These are phyloP conservation scores for Poeciliopsis prolifica DNA, from an alignment of 2,113 vertebrate species.

Conservation along the genomic window DNA sequence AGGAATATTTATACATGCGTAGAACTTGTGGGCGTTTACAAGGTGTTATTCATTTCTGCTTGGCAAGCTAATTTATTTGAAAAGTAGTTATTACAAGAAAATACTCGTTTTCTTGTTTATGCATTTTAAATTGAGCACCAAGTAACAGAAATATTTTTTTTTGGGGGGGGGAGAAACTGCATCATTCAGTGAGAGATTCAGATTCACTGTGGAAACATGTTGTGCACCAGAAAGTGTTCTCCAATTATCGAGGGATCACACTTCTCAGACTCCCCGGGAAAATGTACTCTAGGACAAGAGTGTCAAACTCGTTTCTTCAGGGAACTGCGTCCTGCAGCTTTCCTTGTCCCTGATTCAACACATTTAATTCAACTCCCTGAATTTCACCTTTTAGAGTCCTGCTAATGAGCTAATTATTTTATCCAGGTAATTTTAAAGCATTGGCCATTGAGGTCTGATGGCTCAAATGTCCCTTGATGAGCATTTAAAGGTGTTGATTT, in stretches of 20 bases:
- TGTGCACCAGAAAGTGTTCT: background rate
- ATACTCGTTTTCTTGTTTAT: background rate
- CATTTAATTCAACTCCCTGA: no score
- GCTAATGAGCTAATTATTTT: no score
- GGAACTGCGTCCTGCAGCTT: no score
- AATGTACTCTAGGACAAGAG: no score
- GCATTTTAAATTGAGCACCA: background rate
- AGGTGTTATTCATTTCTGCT: background rate
- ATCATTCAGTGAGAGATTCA: background rate
- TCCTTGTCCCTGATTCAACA: no score
- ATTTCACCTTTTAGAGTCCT: no score
- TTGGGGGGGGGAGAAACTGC: background rate
- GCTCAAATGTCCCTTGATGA: no score
- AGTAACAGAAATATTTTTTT: background rate
- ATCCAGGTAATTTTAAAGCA: no score
- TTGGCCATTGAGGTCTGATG: no score
- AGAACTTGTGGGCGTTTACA: conserved; percentile 1
- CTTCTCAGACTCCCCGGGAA: background rate
- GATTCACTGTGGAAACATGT: background rate
- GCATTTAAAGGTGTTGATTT: no score
- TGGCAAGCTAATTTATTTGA: background rate
- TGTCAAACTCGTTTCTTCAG: no score
- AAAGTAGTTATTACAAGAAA: background rate
- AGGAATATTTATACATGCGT: background rate
- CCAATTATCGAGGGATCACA: background rate